Evolutionary conservation across 92 coral and sea anemone genomes (phyloP).

Genomic region (Epizoanthus stellaris): DNA sequence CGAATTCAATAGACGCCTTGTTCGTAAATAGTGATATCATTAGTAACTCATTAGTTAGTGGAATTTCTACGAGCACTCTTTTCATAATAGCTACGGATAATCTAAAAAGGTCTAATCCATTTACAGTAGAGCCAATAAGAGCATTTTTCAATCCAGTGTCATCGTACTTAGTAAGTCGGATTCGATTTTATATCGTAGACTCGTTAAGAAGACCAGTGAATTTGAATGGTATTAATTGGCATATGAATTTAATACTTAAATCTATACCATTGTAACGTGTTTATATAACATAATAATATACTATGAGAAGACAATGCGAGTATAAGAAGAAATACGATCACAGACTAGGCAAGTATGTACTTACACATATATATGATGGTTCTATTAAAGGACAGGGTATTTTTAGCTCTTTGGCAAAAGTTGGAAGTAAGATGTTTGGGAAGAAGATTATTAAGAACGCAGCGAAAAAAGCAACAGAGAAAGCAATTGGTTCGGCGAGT

Average conservation of each 20-base stretch:
- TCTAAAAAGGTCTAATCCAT: no score
- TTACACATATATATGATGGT: background rate
- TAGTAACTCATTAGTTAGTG: background rate
- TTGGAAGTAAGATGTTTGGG: no score
- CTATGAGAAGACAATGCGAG: background rate
- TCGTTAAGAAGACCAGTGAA: no score
- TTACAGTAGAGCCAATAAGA: background rate
- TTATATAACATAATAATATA: no score
- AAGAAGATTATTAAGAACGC: background rate
- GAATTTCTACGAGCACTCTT: background rate
- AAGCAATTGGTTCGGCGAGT: background rate
- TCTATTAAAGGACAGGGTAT: background rate
- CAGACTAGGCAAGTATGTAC: no score
- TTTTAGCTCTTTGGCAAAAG: no score
- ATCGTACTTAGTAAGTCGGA: background rate
- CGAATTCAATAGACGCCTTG: background rate
- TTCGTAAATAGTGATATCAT: background rate
- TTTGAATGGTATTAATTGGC: conserved; percentile 7
- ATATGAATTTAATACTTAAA: no score
- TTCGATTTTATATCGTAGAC: background rate
- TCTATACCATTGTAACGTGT: no score
- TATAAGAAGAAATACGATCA: background rate
- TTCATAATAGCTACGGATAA: no score
- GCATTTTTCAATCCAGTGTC: background rate
- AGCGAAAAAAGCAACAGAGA: background rate